Base-by-base conservation (phyloP, 2,113 vertebrate species). In the Holacanthus passer region DNA sequence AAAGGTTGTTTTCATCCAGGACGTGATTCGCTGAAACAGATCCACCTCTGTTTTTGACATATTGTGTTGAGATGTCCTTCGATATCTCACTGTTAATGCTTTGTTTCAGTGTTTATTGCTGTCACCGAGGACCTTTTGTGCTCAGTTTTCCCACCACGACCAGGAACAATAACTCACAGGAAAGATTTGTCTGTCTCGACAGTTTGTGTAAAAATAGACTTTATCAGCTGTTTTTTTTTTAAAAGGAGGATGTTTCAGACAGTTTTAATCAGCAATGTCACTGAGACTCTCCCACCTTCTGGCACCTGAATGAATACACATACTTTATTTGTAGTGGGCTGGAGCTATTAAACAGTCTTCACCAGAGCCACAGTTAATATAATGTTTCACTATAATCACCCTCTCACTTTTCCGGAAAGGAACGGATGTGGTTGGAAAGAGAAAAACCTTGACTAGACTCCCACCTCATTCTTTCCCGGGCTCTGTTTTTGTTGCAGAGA, bases 241-340 rank as follows among this genome's bases (percentile, higher is more conserved):
- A 70, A 65, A 4, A 63, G 62, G 59, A 53, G 73, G 45, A 70
- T 80, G 73, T 86, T 81, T 88, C 56, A 45, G 59, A 32, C 22
- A 1, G 12, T 56, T 87, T 80, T 74, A 88, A 88, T 93, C 80
- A 82, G 71, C 52, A 77, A 90, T 88, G 87, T 84, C 79, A 67
- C 12, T 62, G n/a, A 63, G 63, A 39, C 8, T 58, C 60, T 81
- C 67, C 73, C 55, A 79, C 72, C 22, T 58, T 83, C 37, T 52
- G 39, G 69, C 48, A 53, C 31, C 43, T 73, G 43, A 74, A 31
- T 75, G 47, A 87, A 82, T 39, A 27, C 32, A 41, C 60, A 63
- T 39, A 17, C 50, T 64, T 81, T 55, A 56, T 83, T 24, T 43
- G n/a, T 4, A 60, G 53, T 35, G 35, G n/a, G n/a, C n/a, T 32